Base-by-base conservation (phyloP, 2,113 vertebrate genomes). In the Gobio gobio region DNA sequence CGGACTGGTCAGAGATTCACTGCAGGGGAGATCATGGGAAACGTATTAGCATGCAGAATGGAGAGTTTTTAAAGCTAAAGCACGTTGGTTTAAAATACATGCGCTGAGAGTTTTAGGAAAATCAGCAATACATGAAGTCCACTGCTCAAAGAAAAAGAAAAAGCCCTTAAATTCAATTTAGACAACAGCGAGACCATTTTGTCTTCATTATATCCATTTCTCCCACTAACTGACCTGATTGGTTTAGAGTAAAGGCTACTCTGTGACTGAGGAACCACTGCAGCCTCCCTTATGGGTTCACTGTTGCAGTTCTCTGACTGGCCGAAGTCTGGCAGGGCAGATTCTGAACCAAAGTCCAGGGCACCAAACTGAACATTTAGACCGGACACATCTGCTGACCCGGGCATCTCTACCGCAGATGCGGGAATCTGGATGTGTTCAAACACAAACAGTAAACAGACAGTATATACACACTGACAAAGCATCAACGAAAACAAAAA, bases 311-410 rank as follows among this genome's bases (percentile, higher is more conserved):
- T 94, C 90, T 96, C 92, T 85, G 94, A 54, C 61, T 94, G 93
- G 91, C 96, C 95, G 87, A 97, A 98, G 66, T 98, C 97, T 1
- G 95, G 92, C 59, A 98, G 89, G 0, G 96, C 92, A 0, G 97
- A 94, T 90, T 99, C 97, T 3, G 97, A 96, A 90, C 97, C 97
- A 90, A 99, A 99, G 91, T 99, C 97, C 59, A 99, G 88, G 29
- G 98, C 97, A 54, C 98, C 98, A 89, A 99, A 99, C 90, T 99
- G 98, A 89, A 99, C 96, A 90, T 99, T 98, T 83, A 99, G 94
- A 49, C 96, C 97, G 0, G 96, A 96, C 64, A 99, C 86, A 24
- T 99, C 97, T 8, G 97, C 92, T 20, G 97, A 96, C 79, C 97
- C 97, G 14, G 98, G 97, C 98, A 99, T 99, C 92, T 99, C 97